phyloP scores from a whole-genome alignment of 2,797 vertebrate species.

The Emys orbicularis region DNA sequence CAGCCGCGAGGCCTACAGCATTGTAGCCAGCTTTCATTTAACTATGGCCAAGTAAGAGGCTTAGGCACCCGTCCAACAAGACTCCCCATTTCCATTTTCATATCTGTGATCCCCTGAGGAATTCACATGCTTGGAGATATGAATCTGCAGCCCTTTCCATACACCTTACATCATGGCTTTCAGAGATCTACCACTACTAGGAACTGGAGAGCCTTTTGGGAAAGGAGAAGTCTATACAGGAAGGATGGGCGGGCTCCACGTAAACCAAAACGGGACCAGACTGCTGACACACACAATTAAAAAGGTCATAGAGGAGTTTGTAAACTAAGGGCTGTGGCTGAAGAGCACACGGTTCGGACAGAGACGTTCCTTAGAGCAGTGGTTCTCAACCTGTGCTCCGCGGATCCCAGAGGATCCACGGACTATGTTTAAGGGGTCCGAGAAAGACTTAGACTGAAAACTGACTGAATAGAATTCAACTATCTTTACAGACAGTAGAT shows the following conservation, averaged over 20 bases:
- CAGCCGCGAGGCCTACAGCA: background rate
- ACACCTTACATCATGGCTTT: rapidly evolving
- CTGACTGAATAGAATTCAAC: background rate
- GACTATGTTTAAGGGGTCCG: background rate
- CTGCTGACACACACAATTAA: background rate
- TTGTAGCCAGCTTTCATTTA: background rate
- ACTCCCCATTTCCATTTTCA: background rate
- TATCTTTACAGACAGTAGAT: background rate
- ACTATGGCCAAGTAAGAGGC: background rate
- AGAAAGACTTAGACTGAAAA: background rate
- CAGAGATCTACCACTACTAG: background rate
- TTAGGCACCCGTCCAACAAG: background rate
- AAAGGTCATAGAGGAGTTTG: background rate
- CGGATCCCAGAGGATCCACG: background rate
- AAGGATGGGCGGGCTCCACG: too few species aligned
- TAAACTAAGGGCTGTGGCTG: background rate
- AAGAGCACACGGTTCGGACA: background rate
- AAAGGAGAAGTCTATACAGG: background rate
- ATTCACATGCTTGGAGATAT: background rate
- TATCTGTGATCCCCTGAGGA: background rate
- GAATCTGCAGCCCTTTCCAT: background rate
- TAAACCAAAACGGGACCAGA: background rate
- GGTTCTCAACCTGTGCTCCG: background rate
- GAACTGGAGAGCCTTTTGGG: background rate
- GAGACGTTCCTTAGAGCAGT: background rate